These are phyloP conservation scores for Stenodera caucasica DNA, from an alignment of 2,888 invertebrate genomes.

Conservation along the genomic window DNA sequence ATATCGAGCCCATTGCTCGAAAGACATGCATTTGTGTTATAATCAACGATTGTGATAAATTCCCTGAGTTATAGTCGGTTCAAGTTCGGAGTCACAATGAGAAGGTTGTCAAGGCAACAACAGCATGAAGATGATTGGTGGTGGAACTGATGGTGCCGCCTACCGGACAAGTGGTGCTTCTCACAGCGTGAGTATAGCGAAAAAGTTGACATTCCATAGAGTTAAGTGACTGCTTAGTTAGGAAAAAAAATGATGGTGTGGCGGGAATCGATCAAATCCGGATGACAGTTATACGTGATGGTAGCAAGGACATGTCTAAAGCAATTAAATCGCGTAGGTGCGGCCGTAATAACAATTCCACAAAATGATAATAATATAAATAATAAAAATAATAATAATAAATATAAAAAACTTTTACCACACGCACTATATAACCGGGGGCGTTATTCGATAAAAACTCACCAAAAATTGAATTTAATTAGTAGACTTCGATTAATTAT, in stretches of 20 bases:
- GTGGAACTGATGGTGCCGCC: no score
- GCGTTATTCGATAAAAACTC: slow-evolving; percentile 7
- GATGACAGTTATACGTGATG: slow-evolving; percentile 30
- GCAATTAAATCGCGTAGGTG: slow-evolving; percentile 28
- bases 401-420: slow-evolving; percentile 7
- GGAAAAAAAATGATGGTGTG: no score
- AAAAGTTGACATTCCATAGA: no score
- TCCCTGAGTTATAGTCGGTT: no score
- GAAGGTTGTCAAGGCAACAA: no score
- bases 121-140: no score
- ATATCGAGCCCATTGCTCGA: no score
- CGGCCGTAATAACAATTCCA: slow-evolving; percentile 18
- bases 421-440: not conserved
- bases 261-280: slow-evolving; percentile 31
- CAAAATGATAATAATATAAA: slow-evolving; percentile 6
- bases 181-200: no score
- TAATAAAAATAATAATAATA: slow-evolving; percentile 13
- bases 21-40: not conserved
- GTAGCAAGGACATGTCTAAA: slow-evolving; percentile 28
- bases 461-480: slow-evolving; percentile 21
- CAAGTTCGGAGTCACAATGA: no score
- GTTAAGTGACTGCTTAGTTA: slow-evolving; percentile 23
- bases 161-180: no score
- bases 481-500: slow-evolving; percentile 22
- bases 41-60: no score